Percentiles rank a stretch among this genome's conserved stretches.
Evolutionary conservation across 2,113 vertebrate genomes (phyloP).

Genomic region (Diadophis punctatus): DNA sequence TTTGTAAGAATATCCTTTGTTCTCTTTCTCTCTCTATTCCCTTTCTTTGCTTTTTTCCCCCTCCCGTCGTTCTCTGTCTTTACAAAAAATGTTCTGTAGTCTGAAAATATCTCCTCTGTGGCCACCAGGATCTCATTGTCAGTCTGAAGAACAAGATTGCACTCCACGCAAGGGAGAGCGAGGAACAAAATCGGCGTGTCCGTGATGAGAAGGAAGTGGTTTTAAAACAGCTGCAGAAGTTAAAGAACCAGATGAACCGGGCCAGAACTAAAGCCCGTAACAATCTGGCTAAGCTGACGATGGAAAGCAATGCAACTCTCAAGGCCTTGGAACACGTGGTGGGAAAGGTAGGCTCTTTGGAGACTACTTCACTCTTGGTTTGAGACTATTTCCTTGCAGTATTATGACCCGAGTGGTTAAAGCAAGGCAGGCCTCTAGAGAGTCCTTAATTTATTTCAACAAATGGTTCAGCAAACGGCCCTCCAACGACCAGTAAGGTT

Average conservation of each 20-base stretch:
- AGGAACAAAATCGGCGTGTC: constrained; percentile 49
- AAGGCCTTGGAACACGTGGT: constrained; percentile 62
- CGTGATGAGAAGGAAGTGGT: constrained; percentile 63
- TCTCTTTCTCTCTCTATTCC: not conserved
- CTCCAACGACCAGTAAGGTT: not conserved
- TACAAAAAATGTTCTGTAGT: not conserved
- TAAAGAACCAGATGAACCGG: constrained; percentile 65
- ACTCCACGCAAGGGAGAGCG: constrained; percentile 48
- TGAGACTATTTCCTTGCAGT: not conserved
- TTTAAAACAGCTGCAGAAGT: constrained; percentile 60
- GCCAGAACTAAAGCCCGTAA: constrained; percentile 47
- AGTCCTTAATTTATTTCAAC: not conserved
- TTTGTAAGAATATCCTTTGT: not conserved
- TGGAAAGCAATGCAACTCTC: constrained; percentile 67
- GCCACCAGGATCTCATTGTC: constrained; percentile 65
- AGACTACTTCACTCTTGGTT: not conserved
- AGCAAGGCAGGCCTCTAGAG: not conserved
- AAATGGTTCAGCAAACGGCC: not conserved
- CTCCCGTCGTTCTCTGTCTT: not conserved
- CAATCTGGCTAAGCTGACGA: constrained; percentile 64
- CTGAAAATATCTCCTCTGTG: constrained; percentile 1
- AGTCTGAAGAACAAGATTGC: constrained; percentile 51
- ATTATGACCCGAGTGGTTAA: not conserved
- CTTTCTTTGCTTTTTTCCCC: not conserved
- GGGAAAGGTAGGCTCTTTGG: constrained; percentile 62